A percentile compares a stretch with the other conserved stretches of the same genome.
phyloP scores from a whole-genome alignment of 35 echinoderm and acorn worm species.

The Diadema setosum region DNA sequence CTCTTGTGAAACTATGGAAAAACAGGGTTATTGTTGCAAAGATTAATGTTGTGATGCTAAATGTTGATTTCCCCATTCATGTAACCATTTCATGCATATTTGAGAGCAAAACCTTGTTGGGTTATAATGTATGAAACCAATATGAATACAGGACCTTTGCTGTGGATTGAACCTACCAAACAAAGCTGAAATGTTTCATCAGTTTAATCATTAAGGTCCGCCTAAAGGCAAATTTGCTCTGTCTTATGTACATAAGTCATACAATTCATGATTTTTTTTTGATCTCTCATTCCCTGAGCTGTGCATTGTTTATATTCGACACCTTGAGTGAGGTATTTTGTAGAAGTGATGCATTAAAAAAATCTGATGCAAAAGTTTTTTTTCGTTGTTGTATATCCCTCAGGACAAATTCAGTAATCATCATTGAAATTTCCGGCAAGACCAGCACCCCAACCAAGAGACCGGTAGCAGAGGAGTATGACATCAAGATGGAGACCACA shows the following conservation, averaged over 20 bases:
- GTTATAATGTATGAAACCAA: no score
- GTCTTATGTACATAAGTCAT: not conserved
- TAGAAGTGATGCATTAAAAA: not conserved
- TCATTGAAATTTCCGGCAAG: conserved; percentile 78
- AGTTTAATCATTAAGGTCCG: no score
- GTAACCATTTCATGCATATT: no score
- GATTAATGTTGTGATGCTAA: no score
- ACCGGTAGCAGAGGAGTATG: not conserved
- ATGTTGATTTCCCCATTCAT: no score
- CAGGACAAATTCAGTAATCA: conserved; percentile 83
- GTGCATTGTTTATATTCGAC: not conserved
- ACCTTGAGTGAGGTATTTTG: not conserved
- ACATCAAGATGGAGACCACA: conserved; percentile 11
- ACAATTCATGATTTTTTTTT: not conserved
- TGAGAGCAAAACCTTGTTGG: no score
- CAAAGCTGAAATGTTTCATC: no score
- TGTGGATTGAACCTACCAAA: no score
- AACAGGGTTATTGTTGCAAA: no score
- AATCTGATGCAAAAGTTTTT: no score
- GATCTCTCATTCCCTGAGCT: not conserved
- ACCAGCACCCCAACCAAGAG: conserved; percentile 22
- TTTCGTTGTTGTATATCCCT: not conserved
- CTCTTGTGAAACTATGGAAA: no score
- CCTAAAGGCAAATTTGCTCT: not conserved
- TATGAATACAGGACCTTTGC: no score